Evolutionary conservation across 1,140 invertebrate genomes (phyloP).

Genomic region (Melanaphis sacchari): DNA sequence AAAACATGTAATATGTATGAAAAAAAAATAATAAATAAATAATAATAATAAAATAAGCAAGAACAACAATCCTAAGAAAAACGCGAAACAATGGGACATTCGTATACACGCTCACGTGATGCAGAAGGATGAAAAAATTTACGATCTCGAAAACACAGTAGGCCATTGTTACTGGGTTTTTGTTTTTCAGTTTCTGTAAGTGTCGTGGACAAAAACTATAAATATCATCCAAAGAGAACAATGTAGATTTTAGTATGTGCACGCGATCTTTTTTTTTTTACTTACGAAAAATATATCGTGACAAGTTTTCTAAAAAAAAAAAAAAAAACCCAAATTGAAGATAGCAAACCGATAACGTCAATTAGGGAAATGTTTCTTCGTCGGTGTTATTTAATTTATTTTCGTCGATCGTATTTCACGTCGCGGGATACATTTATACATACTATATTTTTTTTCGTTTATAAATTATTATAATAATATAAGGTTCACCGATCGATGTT

Average conservation of each 20-base stretch:
- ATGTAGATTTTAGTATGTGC: constrained; percentile 26
- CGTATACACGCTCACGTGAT: background rate
- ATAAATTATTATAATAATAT: constrained; percentile 40
- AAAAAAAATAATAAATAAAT: background rate
- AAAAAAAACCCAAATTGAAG: background rate
- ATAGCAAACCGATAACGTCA: constrained; percentile 53
- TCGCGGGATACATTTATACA: background rate
- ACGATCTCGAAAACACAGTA: constrained; percentile 57
- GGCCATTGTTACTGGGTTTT: constrained; percentile 46
- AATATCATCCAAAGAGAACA: constrained; percentile 47
- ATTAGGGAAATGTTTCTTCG: constrained; percentile 45
- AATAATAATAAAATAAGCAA: constrained; percentile 27
- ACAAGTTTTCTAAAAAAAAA: background rate
- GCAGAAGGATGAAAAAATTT: constrained; percentile 45
- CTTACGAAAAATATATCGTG: constrained; percentile 41
- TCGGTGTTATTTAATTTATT: constrained; percentile 43
- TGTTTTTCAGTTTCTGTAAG: constrained; percentile 8
- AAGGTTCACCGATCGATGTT: constrained; percentile 54
- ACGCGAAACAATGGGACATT: constrained; percentile 48
- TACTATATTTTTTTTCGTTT: constrained; percentile 21
- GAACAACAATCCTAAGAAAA: constrained; percentile 21
- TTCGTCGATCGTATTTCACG: constrained; percentile 39
- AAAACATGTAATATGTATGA: background rate
- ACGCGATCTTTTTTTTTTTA: constrained; percentile 22
- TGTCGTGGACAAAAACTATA: constrained; percentile 45